Conservation (phyloP, 1,140 invertebrate genomes). For the Drosophila nannoptera region DNA sequence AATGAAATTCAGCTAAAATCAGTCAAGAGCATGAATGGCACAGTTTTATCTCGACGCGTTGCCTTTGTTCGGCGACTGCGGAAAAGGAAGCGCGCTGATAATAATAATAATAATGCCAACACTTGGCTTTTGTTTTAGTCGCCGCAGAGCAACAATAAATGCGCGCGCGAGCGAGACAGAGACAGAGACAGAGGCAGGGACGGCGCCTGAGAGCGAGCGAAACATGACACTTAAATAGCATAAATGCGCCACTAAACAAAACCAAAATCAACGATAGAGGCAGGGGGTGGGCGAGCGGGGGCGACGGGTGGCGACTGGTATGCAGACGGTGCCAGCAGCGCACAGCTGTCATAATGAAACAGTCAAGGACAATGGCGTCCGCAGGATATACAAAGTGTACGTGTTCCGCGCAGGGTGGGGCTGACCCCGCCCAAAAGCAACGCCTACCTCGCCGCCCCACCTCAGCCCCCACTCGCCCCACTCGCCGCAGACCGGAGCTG, state of each 20-base stretch:
- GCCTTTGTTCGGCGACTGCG: conserved; percentile 56
- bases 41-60: conserved; percentile 63
- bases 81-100: conserved; percentile 73
- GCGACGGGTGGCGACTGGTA: background rate
- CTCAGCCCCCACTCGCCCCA: background rate
- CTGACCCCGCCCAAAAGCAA: conserved; percentile 5
- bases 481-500: background rate
- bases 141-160: conserved; percentile 42
- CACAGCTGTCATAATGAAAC: conserved; percentile 76
- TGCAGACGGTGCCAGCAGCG: conserved; percentile 32
- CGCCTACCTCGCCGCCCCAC: background rate
- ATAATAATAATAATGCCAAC: conserved; percentile 74
- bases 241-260: conserved; percentile 77
- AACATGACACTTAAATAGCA: conserved; percentile 75
- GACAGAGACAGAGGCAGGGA: background rate
- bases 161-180: background rate
- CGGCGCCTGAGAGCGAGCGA: conserved; percentile 9
- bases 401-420: conserved; percentile 40
- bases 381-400: conserved; percentile 73
- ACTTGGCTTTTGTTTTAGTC: conserved; percentile 71
- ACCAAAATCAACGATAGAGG: conserved; percentile 68
- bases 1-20: conserved; percentile 74
- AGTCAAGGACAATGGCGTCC: conserved; percentile 72
- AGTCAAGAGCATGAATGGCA: conserved; percentile 70
- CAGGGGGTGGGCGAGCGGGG: conserved; percentile 2